Percentiles rank a stretch among this genome's conserved stretches.
Evolutionary conservation across 2,797 vertebrate genomes (phyloP).

Genomic region (Argentina silus): DNA sequence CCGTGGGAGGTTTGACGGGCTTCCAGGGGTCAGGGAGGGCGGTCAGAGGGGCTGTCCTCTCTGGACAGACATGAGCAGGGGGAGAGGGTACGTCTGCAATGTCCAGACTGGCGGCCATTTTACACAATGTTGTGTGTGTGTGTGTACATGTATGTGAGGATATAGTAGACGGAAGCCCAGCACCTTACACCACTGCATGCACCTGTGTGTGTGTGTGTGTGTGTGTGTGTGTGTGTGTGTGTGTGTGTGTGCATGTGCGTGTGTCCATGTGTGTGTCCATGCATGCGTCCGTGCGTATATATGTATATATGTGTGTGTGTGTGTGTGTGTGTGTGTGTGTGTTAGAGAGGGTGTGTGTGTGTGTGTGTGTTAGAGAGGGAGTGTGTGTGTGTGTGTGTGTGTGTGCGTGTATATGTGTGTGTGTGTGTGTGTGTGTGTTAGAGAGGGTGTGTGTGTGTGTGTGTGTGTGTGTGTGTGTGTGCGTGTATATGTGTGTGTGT

Average conservation of each 20-base stretch:
- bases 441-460: too few relatives aligned
- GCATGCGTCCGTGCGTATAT: not conserved
- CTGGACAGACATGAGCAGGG: conserved; percentile 17
- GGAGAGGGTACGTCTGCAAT: conserved; percentile 36
- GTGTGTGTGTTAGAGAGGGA: not conserved
- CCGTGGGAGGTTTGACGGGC: conserved; percentile 41
- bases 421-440: too few relatives aligned
- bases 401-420: too few relatives aligned
- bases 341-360: not conserved
- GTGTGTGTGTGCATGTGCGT: not conserved
- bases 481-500: not conserved
- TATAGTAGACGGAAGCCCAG: not conserved
- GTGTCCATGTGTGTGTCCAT: not conserved
- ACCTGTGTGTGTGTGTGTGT: conserved; percentile 11
- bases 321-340: not conserved
- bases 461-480: too few relatives aligned
- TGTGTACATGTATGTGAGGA: conserved; percentile 10
- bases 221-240: conserved; percentile 10
- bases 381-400: not conserved
- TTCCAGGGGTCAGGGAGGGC: conserved; percentile 36
- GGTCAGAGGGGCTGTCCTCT: conserved; percentile 28
- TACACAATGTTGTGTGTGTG: not conserved
- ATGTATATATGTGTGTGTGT: not conserved
- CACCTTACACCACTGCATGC: conserved; percentile 19
- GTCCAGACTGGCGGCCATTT: conserved; percentile 4